Conservation (phyloP, 2,113 vertebrate species). For the Theristicus caerulescens region DNA sequence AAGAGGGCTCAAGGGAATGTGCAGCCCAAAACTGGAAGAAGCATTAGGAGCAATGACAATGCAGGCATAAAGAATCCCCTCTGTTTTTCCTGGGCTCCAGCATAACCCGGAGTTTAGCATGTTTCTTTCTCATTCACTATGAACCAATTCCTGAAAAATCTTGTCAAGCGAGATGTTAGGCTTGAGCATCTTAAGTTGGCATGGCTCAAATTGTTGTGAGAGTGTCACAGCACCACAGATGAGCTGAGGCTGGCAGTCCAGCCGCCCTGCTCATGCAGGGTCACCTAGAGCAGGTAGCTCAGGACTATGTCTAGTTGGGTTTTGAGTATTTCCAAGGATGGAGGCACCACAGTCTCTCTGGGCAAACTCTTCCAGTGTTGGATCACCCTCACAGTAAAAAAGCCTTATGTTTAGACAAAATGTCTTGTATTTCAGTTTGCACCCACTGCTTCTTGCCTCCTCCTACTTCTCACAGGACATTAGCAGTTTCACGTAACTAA, state of each 20-base stretch:
- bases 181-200: not conserved
- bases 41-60: not conserved
- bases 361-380: not conserved
- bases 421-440: not conserved
- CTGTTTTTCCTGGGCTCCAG: not conserved
- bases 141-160: not conserved
- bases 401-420: not conserved
- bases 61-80: not conserved
- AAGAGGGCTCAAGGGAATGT: not conserved
- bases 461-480: not conserved
- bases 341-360: not conserved
- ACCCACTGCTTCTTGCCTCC: not conserved
- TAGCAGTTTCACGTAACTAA: not conserved
- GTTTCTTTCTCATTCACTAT: not conserved
- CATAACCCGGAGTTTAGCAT: not conserved
- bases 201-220: not conserved
- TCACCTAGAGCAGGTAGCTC: not conserved
- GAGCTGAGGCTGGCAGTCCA: not conserved
- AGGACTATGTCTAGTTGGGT: accelerated
- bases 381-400: not conserved
- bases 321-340: not conserved
- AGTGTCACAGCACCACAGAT: not conserved
- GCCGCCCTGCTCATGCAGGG: not conserved
- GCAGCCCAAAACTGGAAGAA: not conserved
- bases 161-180: not conserved